Conservation (phyloP, 1,140 invertebrate genomes). For the Pachyrhynchus sulphureomaculatus region DNA sequence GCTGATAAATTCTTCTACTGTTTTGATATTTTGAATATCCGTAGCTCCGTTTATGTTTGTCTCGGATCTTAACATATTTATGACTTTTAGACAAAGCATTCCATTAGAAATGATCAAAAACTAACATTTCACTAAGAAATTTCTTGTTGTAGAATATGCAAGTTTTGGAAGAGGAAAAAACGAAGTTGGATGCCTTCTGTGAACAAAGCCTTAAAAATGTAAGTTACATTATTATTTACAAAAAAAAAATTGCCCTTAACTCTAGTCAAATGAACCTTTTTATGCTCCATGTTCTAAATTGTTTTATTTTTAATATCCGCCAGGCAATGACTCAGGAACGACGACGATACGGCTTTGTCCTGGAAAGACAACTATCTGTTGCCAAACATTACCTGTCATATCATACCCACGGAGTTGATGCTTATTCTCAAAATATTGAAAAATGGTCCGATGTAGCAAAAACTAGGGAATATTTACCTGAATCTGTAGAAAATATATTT, state of each 20-base stretch:
- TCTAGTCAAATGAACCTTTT: too few species aligned
- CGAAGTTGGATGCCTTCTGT: conserved; percentile 85
- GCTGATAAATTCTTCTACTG: too few species aligned
- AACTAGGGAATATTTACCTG: conserved; percentile 80
- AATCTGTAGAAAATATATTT: conserved; percentile 78
- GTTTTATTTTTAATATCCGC: conserved; percentile 31
- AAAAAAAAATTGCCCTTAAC: not conserved
- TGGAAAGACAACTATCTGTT: conserved; percentile 87
- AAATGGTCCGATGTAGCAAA: conserved; percentile 86
- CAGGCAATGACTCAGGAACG: conserved; percentile 93
- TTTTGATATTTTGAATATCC: too few species aligned
- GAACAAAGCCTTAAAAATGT: conserved; percentile 90
- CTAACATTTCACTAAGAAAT: too few species aligned
- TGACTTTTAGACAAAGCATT: too few species aligned
- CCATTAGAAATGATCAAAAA: too few species aligned
- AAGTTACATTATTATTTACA: conserved; percentile 52
- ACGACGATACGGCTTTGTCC: conserved; percentile 87
- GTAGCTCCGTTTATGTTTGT: too few species aligned
- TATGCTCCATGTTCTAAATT: too few species aligned
- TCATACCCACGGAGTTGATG: conserved; percentile 73
- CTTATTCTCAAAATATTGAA: conserved; percentile 78
- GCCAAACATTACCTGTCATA: conserved; percentile 90
- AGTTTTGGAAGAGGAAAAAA: conserved; percentile 86
- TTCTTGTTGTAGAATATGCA: conserved; percentile 77
- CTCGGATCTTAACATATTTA: too few species aligned